A percentile compares a stretch with the other conserved stretches of the same genome.
These are phyloP conservation scores for Chelon auratus DNA, from an alignment of 2,797 vertebrate species.

Conservation along the genomic window DNA sequence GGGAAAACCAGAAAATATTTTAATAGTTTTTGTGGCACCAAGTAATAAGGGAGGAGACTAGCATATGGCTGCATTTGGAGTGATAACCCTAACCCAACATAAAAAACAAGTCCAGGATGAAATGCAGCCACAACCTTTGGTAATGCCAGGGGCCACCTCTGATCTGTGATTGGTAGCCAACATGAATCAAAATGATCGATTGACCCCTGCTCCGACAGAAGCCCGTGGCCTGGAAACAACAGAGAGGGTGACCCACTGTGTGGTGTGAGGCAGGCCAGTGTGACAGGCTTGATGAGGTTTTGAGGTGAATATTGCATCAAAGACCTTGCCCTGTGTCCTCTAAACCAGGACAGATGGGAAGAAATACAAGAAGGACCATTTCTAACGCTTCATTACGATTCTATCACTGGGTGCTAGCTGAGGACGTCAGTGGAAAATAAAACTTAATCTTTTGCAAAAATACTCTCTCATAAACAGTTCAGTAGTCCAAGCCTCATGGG, in stretches of 20 bases:
- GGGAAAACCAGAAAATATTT: no score
- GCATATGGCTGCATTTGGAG: conserved; percentile 26
- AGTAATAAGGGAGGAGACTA: conserved; percentile 4
- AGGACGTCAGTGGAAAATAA: conserved; percentile 35
- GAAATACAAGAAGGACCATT: background rate
- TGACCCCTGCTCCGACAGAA: conserved; percentile 63
- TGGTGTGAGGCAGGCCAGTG: conserved; percentile 22
- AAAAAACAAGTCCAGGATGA: conserved; percentile 49
- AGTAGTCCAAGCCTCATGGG: conserved; percentile 32
- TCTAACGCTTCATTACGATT: conserved; percentile 9
- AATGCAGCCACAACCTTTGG: conserved; percentile 70
- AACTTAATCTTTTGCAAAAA: conserved; percentile 1
- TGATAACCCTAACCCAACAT: conserved; percentile 36
- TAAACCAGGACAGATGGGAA: conserved; percentile 13
- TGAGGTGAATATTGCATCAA: conserved; percentile 50
- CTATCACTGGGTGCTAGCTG: background rate
- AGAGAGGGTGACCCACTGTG: conserved; percentile 40
- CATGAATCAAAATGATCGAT: conserved; percentile 82
- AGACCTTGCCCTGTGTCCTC: conserved; percentile 19
- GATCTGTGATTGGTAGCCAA: conserved; percentile 76
- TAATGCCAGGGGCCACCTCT: conserved; percentile 76
- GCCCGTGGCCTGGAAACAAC: conserved; percentile 67
- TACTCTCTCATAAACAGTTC: conserved; percentile 39
- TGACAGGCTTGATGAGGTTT: conserved; percentile 44
- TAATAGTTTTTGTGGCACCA: background rate